Conservation (phyloP, 1,140 invertebrate genomes). For the Ceratitis capitata region DNA sequence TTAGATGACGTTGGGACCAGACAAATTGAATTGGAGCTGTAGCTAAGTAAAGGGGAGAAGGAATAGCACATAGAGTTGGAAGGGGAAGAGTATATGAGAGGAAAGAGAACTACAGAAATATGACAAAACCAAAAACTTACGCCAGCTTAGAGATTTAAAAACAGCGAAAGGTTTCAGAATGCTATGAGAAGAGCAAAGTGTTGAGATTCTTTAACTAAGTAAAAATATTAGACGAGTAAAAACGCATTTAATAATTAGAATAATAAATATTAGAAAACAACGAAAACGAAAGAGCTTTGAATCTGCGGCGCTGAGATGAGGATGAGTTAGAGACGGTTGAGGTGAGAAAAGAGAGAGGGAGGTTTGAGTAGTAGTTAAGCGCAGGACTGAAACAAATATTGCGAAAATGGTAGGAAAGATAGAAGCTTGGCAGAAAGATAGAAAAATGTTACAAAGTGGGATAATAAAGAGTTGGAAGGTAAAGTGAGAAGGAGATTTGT, state of each 20-base stretch:
- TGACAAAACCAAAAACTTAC: no score
- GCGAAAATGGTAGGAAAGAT: no score
- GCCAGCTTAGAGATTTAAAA: background rate
- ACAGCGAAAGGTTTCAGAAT: background rate
- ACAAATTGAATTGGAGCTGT: background rate
- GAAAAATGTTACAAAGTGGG: no score
- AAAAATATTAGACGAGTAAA: background rate
- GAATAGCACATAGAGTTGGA: background rate
- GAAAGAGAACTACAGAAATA: background rate
- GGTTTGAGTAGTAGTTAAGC: no score
- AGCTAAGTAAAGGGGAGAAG: background rate
- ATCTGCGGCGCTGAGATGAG: background rate
- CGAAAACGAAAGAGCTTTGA: background rate
- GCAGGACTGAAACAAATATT: no score
- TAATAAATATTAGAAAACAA: background rate
- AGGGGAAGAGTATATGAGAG: background rate
- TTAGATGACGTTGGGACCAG: no score
- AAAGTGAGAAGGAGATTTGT: no score
- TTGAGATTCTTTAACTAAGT: background rate
- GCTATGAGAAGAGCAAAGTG: no score
- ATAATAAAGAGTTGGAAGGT: background rate
- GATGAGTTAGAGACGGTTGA: no score
- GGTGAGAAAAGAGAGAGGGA: background rate
- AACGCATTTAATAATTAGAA: background rate
- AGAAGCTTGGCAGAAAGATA: no score